Evolutionary conservation across 2,113 vertebrate species (phyloP), one percentile per base, ranked within the genome.

Genomic region (Tretioscincus oriximinensis): DNA sequence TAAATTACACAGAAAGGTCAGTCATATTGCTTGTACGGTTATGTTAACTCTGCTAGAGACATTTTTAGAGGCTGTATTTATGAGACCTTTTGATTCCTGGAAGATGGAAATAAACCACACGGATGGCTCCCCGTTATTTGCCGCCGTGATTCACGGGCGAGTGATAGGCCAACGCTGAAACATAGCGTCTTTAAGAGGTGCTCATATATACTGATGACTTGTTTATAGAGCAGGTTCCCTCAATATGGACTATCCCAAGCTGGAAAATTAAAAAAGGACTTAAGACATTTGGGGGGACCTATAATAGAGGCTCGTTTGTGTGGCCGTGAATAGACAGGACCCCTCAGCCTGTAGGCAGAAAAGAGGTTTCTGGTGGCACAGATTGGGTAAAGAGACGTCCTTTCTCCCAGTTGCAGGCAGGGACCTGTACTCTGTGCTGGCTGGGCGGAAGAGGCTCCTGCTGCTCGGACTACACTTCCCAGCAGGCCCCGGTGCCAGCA

Each of bases 1-100:
- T 95, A 96, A 95, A 96, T 95, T 95, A 95, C 94, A 94, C 79
- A 88, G 92, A 96, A 95, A 95, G 95, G 95, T 95, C 95, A 95
- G 91, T 91, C 91, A 94, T 95, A 95, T 94, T 95, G 91, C 93
- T 94, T 95, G 93, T 95, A 94, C 91, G 87, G 93, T 94, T 94
- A 93, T 90, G 95, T 95, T 95, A 95, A 95, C 93, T 95, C 92
- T 93, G 91, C 92, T 88, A 90, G 90, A 76, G 88, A 94, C 91
- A 92, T 87, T 95, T 94, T 95, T 92, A 95, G 92, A 93, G 92
- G 91, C 91, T 93, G 74, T 94, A 95, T 95, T 95, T 95, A 94
- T 94, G 90, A 95, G 92, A 93, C 90, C 88, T 94, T 95, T 93
- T 94, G 92, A 93, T 94, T 95, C 94, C 87, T 85, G 83, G 93